Percentiles rank a stretch among this genome's conserved stretches.
These are phyloP conservation scores for Cryptophagus acutangulus DNA, from an alignment of 2,888 invertebrate genomes.

Conservation along the genomic window DNA sequence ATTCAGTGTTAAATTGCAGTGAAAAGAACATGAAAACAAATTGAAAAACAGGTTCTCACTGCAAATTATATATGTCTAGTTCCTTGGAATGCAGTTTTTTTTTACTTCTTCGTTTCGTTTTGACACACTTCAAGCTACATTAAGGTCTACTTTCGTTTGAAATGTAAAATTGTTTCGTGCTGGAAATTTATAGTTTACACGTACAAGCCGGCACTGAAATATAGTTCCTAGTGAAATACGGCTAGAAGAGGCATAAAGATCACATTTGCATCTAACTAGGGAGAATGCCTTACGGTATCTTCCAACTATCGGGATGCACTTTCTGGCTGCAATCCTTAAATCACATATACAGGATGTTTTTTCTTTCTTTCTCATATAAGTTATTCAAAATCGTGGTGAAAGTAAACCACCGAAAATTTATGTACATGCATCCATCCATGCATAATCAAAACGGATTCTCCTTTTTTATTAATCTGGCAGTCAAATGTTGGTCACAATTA, in stretches of 20 bases:
- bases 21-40: slow-evolving; percentile 39
- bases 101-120: slow-evolving; percentile 16
- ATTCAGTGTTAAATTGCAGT: slow-evolving; percentile 37
- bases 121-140: slow-evolving; percentile 35
- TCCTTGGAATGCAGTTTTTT: slow-evolving; percentile 40
- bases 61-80: slow-evolving; percentile 39
- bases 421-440: no score
- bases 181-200: background rate
- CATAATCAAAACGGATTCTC: no score
- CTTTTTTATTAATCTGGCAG: background rate
- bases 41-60: slow-evolving; percentile 41
- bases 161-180: slow-evolving; percentile 1
- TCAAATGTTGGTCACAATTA: background rate
- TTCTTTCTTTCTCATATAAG: background rate
- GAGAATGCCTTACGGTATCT: slow-evolving; percentile 1
- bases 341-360: no score
- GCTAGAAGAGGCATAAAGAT: background rate
- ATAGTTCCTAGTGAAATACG: slow-evolving; percentile 1
- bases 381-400: no score
- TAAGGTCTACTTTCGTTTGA: slow-evolving; percentile 7
- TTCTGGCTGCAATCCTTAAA: background rate
- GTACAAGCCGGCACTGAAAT: background rate
- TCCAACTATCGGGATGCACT: background rate
- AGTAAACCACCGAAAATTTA: background rate
- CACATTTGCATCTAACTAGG: slow-evolving; percentile 2